Evolutionary conservation across 1,140 invertebrate species (phyloP).

Genomic region (Lasioglossum albipes): DNA sequence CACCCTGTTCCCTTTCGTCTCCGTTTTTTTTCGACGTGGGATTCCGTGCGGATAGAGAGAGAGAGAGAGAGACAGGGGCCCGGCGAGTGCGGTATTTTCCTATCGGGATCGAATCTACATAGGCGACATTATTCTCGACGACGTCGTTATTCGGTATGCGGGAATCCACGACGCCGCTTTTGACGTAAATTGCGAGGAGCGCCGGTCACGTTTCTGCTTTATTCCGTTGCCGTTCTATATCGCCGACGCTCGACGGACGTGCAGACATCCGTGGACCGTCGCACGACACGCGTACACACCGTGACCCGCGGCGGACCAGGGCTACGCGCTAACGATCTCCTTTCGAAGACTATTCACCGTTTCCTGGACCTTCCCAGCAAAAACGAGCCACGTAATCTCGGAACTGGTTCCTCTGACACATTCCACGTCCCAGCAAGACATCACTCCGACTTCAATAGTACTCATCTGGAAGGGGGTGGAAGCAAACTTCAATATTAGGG

Average conservation of each 20-base stretch:
- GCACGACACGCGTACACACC: constrained; percentile 32
- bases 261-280: constrained; percentile 54
- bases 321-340: neutral
- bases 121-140: constrained; percentile 65
- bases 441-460: too few species aligned
- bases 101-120: constrained; percentile 66
- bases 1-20: constrained; percentile 45
- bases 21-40: constrained; percentile 26
- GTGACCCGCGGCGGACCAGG: neutral
- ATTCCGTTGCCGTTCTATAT: constrained; percentile 65
- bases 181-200: constrained; percentile 77
- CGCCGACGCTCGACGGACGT: constrained; percentile 51
- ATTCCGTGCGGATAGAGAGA: constrained; percentile 20
- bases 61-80: constrained; percentile 34
- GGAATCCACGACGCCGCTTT: constrained; percentile 68
- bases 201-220: constrained; percentile 73
- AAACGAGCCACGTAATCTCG: neutral
- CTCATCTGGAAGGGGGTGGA: too few species aligned
- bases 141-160: constrained; percentile 68
- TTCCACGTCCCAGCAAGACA: too few species aligned
- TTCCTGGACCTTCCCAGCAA: neutral
- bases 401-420: too few species aligned
- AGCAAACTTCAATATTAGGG: too few species aligned
- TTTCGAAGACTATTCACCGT: constrained; percentile 17
- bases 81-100: constrained; percentile 55